phyloP scores from a whole-genome alignment of 2,888 invertebrate species.

The Bruchidius siliquastri region DNA sequence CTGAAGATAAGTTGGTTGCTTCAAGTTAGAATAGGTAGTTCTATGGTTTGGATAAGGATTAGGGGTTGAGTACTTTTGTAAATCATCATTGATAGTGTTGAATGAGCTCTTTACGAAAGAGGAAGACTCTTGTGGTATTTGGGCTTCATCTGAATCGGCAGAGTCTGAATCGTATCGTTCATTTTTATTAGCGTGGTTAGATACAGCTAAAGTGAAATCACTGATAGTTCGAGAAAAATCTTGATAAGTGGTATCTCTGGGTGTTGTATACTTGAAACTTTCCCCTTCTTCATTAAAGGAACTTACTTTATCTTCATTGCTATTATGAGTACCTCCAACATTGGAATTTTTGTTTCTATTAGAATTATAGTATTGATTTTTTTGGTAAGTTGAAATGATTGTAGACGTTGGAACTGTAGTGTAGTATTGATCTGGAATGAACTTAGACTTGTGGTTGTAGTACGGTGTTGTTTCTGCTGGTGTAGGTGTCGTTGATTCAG shows the following conservation, averaged over 20 bases:
- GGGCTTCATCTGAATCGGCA: slow-evolving; percentile 50
- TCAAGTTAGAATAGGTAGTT: slow-evolving; percentile 41
- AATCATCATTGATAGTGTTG: slow-evolving; percentile 30
- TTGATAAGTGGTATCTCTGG: background rate
- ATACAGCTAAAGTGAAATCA: background rate
- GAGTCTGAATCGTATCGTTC: background rate
- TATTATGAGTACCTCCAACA: background rate
- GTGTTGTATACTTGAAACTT: too few species aligned
- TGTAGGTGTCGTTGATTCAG: background rate
- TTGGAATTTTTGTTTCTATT: background rate
- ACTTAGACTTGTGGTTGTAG: background rate
- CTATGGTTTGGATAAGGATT: slow-evolving; percentile 42
- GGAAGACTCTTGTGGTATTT: slow-evolving; percentile 71
- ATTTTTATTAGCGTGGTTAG: slow-evolving; percentile 8
- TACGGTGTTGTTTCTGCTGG: background rate
- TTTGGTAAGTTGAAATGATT: background rate
- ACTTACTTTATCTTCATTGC: background rate
- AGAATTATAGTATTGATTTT: background rate
- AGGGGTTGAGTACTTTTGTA: slow-evolving; percentile 21
- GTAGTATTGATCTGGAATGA: background rate
- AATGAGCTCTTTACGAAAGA: slow-evolving; percentile 59
- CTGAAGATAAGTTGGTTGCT: slow-evolving; percentile 27
- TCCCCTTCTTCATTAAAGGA: too few species aligned
- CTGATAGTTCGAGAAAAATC: background rate
- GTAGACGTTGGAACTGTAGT: background rate